phyloP scores from a whole-genome alignment of 2,113 vertebrate species.

The Pogona vitticeps region DNA sequence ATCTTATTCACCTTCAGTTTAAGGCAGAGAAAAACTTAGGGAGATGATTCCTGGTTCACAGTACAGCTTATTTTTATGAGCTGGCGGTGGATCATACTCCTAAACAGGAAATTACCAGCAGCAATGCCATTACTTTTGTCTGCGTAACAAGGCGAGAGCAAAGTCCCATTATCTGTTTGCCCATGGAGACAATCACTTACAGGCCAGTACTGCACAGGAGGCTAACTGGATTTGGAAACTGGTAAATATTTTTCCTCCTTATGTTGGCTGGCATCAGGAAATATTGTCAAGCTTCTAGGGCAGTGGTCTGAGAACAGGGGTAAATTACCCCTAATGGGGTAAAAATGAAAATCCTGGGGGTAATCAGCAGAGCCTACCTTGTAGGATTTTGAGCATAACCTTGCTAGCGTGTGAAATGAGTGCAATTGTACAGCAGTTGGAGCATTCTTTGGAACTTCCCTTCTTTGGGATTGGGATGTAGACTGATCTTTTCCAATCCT shows the following conservation, averaged over 20 bases:
- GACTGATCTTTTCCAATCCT: too few species aligned
- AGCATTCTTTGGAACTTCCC: too few species aligned
- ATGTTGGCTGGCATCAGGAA: background rate
- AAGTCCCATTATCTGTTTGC: background rate
- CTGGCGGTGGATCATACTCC: background rate
- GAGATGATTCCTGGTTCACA: background rate
- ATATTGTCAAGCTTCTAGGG: too few species aligned
- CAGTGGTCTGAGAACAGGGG: too few species aligned
- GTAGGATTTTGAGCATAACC: too few species aligned
- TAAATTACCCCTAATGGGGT: too few species aligned
- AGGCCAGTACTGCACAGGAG: background rate
- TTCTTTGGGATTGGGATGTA: too few species aligned
- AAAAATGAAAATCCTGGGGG: too few species aligned
- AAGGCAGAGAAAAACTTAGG: background rate
- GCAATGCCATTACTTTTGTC: background rate
- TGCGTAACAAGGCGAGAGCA: background rate
- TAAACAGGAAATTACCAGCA: background rate
- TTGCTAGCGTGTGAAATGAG: too few species aligned
- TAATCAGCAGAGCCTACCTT: too few species aligned
- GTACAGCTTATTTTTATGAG: background rate
- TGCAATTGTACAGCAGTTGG: too few species aligned
- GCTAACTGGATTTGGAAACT: background rate
- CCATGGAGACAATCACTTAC: background rate
- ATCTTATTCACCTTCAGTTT: background rate
- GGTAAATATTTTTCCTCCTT: background rate